Percentiles rank a stretch among this genome's conserved stretches.
Conservation (phyloP, 2,113 vertebrate genomes). For the Phodopus roborovskii region DNA sequence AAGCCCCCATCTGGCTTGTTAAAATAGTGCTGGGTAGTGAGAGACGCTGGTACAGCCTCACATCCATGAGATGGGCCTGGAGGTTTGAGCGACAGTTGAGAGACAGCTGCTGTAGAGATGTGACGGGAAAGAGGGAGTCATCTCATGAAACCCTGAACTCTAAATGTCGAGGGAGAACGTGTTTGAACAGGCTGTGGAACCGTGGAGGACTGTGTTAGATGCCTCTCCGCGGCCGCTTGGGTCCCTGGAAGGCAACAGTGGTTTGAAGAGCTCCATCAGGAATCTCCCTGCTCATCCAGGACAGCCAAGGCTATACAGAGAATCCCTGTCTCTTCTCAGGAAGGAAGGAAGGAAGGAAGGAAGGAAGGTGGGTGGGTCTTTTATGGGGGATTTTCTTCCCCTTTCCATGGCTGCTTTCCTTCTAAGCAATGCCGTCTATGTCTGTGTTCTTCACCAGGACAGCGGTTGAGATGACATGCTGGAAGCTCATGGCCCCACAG, state of each 20-base stretch:
- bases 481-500: background rate
- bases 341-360: too few species aligned
- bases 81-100: constrained; percentile 47
- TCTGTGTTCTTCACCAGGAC: background rate
- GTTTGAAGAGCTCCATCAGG: background rate
- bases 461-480: background rate
- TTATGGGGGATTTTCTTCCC: too few species aligned
- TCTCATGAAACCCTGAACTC: constrained; percentile 40
- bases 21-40: constrained; percentile 56
- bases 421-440: background rate
- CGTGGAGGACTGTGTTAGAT: constrained; percentile 37
- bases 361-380: too few species aligned
- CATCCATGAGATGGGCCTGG: background rate
- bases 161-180: constrained; percentile 46
- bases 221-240: constrained; percentile 1
- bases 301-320: too few species aligned
- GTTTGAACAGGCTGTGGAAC: constrained; percentile 44
- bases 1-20: constrained; percentile 42
- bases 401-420: background rate
- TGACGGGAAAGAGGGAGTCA: constrained; percentile 54
- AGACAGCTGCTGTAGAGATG: constrained; percentile 71
- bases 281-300: background rate
- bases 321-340: too few species aligned
- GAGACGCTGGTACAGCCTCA: constrained; percentile 15
- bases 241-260: background rate